Evolutionary conservation across 2,797 vertebrate genomes (phyloP).

Genomic region (Pachyuromys duprasi): DNA sequence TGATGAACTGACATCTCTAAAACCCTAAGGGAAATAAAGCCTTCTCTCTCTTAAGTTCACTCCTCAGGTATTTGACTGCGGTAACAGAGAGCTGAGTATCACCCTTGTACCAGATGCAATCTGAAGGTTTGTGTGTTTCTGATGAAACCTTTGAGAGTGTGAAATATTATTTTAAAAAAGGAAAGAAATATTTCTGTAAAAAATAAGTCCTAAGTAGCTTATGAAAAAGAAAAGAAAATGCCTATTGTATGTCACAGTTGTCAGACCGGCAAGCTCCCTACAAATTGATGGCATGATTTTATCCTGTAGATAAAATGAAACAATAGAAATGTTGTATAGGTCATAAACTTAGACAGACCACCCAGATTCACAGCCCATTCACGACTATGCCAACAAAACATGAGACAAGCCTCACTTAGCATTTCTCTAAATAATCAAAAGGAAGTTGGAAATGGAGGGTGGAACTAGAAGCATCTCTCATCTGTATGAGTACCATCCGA

Average conservation of each 20-base stretch:
- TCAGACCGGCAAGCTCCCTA: neutral
- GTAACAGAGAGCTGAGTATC: neutral
- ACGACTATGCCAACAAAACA: neutral
- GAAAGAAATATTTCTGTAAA: neutral
- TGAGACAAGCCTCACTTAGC: neutral
- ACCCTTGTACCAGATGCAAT: neutral
- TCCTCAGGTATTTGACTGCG: neutral
- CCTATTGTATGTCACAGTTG: neutral
- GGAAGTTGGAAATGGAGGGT: fast-evolving
- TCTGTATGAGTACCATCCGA: too few species aligned
- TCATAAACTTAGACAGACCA: neutral
- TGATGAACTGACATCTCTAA: neutral
- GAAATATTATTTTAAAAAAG: neutral
- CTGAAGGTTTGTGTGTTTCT: neutral
- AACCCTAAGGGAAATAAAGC: neutral
- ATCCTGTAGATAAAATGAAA: neutral
- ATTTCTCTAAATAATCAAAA: neutral
- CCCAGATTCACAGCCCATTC: neutral
- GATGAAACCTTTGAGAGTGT: neutral
- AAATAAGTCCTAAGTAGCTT: neutral
- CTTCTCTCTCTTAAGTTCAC: neutral
- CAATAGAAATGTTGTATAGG: neutral
- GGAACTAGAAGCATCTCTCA: neutral
- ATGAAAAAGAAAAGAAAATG: neutral
- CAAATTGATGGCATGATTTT: neutral